Evolutionary conservation across 2,797 vertebrate species (phyloP).

Genomic region (Phalanger gymnotis): DNA sequence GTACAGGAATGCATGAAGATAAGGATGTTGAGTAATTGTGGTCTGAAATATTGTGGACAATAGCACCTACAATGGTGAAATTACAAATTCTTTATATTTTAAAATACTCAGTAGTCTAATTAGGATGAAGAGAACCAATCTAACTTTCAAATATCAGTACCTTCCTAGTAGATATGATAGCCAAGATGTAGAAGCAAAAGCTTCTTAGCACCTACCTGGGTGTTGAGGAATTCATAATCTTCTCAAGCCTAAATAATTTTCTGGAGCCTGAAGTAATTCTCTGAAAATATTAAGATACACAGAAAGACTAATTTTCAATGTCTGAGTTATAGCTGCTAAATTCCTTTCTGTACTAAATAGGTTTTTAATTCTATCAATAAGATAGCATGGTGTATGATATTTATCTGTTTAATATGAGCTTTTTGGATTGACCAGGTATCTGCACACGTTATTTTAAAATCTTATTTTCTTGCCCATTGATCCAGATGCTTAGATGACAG

Average conservation of each 20-base stretch:
- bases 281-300: conserved; percentile 49
- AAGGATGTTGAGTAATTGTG: neutral
- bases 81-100: neutral
- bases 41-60: neutral
- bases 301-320: conserved; percentile 48
- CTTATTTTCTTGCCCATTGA: conserved; percentile 33
- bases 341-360: conserved; percentile 43
- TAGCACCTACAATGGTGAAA: neutral
- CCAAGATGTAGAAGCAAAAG: neutral
- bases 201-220: neutral
- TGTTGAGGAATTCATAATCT: conserved; percentile 28
- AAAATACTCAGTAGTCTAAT: neutral
- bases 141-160: neutral
- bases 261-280: conserved; percentile 38
- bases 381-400: conserved; percentile 50
- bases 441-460: conserved; percentile 54
- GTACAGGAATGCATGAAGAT: neutral
- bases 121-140: conserved; percentile 10
- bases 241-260: conserved; percentile 39
- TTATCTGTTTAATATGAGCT: conserved; percentile 62
- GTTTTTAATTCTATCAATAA: conserved; percentile 61
- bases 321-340: conserved; percentile 46
- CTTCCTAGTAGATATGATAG: neutral
- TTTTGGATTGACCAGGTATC: conserved; percentile 56
- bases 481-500: conserved; percentile 13